A percentile compares a stretch with the other conserved stretches of the same genome.
Evolutionary conservation across 2,888 invertebrate genomes (phyloP).

Genomic region (Oxystoma pomonae): DNA sequence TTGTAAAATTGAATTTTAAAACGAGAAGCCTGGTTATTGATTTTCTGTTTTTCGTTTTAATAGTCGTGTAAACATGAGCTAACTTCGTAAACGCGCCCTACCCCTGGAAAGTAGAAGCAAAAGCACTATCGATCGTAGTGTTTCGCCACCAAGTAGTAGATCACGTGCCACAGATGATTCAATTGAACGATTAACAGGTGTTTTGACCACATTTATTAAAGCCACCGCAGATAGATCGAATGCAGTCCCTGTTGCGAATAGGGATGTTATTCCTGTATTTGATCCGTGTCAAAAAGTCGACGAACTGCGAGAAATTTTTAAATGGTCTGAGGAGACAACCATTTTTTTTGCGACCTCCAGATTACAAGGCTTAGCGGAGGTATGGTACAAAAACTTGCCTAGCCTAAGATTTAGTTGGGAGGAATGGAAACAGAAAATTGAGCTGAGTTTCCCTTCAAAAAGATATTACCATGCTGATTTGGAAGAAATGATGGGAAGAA

Average conservation of each 20-base stretch:
- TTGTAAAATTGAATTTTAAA: neutral
- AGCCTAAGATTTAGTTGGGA: constrained; percentile 23
- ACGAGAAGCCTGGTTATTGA: neutral
- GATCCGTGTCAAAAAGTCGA: constrained; percentile 24
- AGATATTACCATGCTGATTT: constrained; percentile 19
- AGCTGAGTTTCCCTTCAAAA: constrained; percentile 19
- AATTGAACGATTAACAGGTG: neutral
- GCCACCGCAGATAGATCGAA: neutral
- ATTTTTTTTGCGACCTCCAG: constrained; percentile 22
- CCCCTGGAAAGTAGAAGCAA: neutral
- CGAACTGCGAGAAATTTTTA: constrained; percentile 19
- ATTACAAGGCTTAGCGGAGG: constrained; percentile 25
- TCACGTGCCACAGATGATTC: neutral
- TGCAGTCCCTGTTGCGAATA: neutral
- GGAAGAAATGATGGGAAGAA: constrained; percentile 21
- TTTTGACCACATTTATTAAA: neutral
- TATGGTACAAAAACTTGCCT: constrained; percentile 28
- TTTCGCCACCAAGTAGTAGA: neutral
- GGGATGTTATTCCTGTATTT: constrained; percentile 2
- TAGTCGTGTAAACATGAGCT: neutral
- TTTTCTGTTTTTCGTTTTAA: neutral
- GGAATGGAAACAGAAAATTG: constrained; percentile 26
- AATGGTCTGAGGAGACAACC: constrained; percentile 26
- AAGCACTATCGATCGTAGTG: neutral
- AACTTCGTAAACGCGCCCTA: neutral